These are phyloP conservation scores for Hydrolagus affinis DNA, from an alignment of 2,113 vertebrate genomes.

Conservation along the genomic window DNA sequence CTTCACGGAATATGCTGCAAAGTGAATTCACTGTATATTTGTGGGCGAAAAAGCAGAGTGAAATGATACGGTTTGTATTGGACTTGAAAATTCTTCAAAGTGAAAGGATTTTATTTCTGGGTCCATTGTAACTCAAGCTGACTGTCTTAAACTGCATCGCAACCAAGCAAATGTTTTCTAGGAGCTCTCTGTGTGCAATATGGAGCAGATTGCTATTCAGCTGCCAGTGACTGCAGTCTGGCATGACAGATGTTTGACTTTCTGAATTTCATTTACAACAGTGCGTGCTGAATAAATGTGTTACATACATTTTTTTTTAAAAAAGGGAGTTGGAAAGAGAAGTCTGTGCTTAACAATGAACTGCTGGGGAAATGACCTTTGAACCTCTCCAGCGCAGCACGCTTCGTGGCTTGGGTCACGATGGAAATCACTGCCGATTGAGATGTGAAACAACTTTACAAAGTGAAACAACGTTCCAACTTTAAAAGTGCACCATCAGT, in stretches of 20 bases:
- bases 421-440: background rate
- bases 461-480: background rate
- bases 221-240: background rate
- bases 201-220: constrained; percentile 1
- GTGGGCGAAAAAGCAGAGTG: too few species aligned
- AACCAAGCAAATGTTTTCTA: background rate
- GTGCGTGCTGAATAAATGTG: background rate
- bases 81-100: too few species aligned
- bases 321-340: too few species aligned
- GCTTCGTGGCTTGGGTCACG: too few species aligned
- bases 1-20: too few species aligned
- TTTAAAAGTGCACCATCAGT: background rate
- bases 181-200: background rate
- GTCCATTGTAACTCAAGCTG: background rate
- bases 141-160: background rate
- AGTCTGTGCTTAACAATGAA: background rate
- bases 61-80: background rate
- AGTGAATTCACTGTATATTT: too few species aligned
- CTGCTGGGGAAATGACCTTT: background rate
- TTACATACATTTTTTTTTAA: background rate
- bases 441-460: background rate
- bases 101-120: background rate
- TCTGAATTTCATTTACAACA: constrained; percentile 11
- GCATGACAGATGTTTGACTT: background rate
- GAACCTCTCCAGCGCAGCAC: background rate